Conservation (phyloP, 1,140 invertebrate genomes). For the Chrysopa pallens region DNA sequence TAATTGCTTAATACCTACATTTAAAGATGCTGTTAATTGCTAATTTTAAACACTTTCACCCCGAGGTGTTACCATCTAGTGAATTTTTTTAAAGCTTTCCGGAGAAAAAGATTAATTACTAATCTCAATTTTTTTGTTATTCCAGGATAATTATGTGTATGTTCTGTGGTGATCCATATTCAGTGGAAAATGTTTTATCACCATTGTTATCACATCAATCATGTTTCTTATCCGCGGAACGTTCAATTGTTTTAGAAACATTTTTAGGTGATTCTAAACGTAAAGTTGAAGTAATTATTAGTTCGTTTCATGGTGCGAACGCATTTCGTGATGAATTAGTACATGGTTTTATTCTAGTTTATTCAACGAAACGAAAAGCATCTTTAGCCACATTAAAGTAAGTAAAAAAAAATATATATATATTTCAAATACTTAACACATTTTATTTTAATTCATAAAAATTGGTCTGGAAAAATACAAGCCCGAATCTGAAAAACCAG, state of each 20-base stretch:
- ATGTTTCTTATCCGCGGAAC: constrained; percentile 69
- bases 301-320: constrained; percentile 88
- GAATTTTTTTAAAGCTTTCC: no score
- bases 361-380: constrained; percentile 87
- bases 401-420: no score
- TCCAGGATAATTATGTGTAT: constrained; percentile 79
- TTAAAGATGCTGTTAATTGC: no score
- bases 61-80: no score
- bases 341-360: constrained; percentile 91
- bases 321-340: constrained; percentile 83
- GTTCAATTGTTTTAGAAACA: constrained; percentile 78
- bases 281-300: constrained; percentile 82
- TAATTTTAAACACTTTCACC: no score
- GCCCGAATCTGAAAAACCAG: no score
- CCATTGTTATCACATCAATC: constrained; percentile 77
- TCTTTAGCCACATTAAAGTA: constrained; percentile 85
- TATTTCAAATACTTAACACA: no score
- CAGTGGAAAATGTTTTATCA: constrained; percentile 73
- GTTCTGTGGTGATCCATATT: constrained; percentile 92
- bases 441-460: no score
- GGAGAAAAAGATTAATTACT: no score
- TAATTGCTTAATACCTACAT: no score
- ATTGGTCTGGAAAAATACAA: no score
- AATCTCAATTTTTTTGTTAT: constrained; percentile 3
- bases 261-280: constrained; percentile 77